A percentile compares a stretch with the other conserved stretches of the same genome.
Evolutionary conservation across 2,797 vertebrate species (phyloP).

Genomic region (Pteropus rufus): DNA sequence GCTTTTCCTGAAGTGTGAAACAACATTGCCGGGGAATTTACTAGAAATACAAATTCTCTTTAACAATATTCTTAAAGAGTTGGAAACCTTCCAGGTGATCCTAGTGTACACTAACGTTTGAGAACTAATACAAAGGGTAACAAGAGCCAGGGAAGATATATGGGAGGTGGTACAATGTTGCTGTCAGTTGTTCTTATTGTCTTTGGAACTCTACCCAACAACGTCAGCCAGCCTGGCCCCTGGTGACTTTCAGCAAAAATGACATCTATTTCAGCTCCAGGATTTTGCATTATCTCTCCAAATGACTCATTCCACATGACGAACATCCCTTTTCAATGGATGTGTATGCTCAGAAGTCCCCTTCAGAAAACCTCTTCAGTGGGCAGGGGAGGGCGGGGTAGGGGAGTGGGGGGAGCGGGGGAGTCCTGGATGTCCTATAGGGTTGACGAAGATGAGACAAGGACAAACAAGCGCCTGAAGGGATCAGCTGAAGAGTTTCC

Average conservation of each 20-base stretch:
- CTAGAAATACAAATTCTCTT: neutral
- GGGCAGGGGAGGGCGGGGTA: neutral
- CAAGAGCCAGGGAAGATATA: neutral
- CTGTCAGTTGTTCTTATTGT: neutral
- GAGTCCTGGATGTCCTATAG: neutral
- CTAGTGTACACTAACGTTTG: neutral
- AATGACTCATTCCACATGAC: neutral
- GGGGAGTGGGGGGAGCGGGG: too few species aligned
- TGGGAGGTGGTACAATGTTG: neutral
- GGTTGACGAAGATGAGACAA: neutral
- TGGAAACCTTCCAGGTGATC: neutral
- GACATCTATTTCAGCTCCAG: neutral
- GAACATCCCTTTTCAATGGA: neutral
- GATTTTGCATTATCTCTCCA: neutral
- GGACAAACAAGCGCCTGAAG: neutral
- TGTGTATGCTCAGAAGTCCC: neutral
- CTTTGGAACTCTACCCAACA: neutral
- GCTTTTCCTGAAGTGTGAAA: neutral
- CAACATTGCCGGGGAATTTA: neutral
- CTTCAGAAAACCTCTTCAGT: neutral
- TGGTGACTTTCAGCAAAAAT: neutral
- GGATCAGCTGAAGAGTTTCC: neutral
- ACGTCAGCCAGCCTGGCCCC: neutral
- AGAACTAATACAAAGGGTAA: neutral
- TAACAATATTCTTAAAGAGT: neutral